phyloP scores from a whole-genome alignment of 2,797 vertebrate genomes.

The Acomys russatus region DNA sequence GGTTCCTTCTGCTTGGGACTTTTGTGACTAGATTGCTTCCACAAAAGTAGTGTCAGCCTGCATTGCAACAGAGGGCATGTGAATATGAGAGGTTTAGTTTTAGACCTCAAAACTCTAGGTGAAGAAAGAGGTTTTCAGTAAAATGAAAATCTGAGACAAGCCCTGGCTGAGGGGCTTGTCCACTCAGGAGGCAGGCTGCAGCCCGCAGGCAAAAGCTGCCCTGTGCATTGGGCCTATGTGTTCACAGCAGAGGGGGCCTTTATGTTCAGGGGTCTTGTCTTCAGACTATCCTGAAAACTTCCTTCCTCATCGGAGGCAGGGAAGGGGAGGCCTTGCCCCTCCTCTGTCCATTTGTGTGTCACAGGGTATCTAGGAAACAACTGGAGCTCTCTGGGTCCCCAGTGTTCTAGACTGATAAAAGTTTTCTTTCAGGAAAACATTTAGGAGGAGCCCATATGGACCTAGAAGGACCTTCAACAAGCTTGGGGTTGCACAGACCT shows the following conservation, averaged over 20 bases:
- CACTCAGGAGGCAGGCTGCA: neutral
- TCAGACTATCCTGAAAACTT: neutral
- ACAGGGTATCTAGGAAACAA: neutral
- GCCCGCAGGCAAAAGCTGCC: neutral
- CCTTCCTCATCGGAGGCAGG: neutral
- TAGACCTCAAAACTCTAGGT: conserved; percentile 73
- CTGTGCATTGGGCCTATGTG: neutral
- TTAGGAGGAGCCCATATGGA: neutral
- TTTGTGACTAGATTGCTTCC: neutral
- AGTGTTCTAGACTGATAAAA: neutral
- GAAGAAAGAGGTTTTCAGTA: conserved; percentile 72
- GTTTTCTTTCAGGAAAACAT: neutral
- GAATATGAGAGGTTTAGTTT: conserved; percentile 58
- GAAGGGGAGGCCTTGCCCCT: neutral
- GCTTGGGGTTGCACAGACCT: neutral
- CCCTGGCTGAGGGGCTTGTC: neutral
- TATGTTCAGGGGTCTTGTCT: neutral
- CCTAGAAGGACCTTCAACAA: neutral
- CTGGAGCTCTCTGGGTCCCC: neutral
- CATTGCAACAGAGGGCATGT: neutral
- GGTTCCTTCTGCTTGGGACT: neutral
- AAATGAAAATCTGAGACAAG: conserved; percentile 63
- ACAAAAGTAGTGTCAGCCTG: neutral
- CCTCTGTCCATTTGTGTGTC: neutral
- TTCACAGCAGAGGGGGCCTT: fast-evolving